Evolutionary conservation across 2,888 invertebrate species (phyloP).

Genomic region (Matsumyia berberina): DNA sequence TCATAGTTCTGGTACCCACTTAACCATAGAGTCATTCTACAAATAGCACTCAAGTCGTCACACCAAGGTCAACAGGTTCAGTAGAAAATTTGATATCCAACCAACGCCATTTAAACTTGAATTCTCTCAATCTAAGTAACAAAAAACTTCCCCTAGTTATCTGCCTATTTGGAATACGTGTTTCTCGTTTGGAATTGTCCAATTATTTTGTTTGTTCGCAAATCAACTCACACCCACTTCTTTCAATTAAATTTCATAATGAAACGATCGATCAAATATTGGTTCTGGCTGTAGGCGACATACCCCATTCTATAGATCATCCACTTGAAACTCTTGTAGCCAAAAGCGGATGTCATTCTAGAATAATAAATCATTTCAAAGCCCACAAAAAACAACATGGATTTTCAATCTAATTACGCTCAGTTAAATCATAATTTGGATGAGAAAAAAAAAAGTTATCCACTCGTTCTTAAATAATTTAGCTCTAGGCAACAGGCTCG

Average conservation of each 20-base stretch:
- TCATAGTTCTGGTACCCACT: too few relatives aligned
- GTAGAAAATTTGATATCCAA: too few relatives aligned
- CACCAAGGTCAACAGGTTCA: too few relatives aligned
- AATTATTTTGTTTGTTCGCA: not conserved
- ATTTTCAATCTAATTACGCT: slow-evolving; percentile 2
- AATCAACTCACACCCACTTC: slow-evolving; percentile 11
- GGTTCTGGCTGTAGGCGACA: slow-evolving; percentile 34
- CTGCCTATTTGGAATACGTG: too few relatives aligned
- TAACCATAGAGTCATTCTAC: too few relatives aligned
- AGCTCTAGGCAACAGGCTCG: not conserved
- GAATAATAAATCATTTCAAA: slow-evolving; percentile 3
- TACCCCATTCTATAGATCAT: slow-evolving; percentile 6
- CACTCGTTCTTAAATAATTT: not conserved
- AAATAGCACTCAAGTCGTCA: too few relatives aligned
- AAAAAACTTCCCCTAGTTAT: too few relatives aligned
- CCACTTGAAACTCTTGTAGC: slow-evolving; percentile 9
- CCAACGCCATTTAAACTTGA: too few relatives aligned
- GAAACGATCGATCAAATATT: slow-evolving; percentile 23
- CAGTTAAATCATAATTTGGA: not conserved
- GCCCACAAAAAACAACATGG: not conserved
- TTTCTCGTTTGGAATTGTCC: not conserved
- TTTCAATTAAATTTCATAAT: not conserved
- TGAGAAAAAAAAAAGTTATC: not conserved
- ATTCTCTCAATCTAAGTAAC: too few relatives aligned
- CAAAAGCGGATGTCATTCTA: slow-evolving; percentile 8